A percentile compares a stretch with the other conserved stretches of the same genome.
Evolutionary conservation across 2,888 invertebrate species (phyloP).

Genomic region (Cacoxenus indagator): DNA sequence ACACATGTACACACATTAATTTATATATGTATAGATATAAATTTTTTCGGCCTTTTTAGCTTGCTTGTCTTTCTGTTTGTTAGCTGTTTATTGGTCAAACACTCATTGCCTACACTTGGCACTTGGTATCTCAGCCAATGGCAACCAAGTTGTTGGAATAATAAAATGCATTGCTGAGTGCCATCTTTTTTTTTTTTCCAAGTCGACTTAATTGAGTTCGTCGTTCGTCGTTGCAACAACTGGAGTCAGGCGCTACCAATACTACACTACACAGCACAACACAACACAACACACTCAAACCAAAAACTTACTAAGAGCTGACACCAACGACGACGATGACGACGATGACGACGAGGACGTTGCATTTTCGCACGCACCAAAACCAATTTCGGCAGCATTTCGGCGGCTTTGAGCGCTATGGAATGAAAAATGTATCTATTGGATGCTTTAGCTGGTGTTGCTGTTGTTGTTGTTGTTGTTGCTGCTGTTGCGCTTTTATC

Average conservation of each 20-base stretch:
- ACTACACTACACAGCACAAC: background rate
- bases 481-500: background rate
- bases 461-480: background rate
- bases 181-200: background rate
- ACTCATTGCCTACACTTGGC: too few species aligned
- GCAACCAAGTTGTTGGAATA: background rate
- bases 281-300: background rate
- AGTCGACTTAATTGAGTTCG: background rate
- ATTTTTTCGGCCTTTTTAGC: too few species aligned
- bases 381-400: background rate
- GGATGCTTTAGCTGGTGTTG: background rate
- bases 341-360: background rate
- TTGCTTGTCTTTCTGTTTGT: too few species aligned
- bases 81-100: too few species aligned
- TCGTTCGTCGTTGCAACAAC: background rate
- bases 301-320: background rate
- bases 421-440: slow-evolving; percentile 20
- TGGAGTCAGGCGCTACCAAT: background rate
- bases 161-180: background rate
- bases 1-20: too few species aligned
- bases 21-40: too few species aligned
- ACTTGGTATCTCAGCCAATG: background rate
- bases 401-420: background rate
- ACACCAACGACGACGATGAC: background rate
- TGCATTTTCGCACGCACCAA: background rate